These are phyloP conservation scores for Sarcophaga subvicina DNA, from an alignment of 2,888 invertebrate species.

Conservation along the genomic window DNA sequence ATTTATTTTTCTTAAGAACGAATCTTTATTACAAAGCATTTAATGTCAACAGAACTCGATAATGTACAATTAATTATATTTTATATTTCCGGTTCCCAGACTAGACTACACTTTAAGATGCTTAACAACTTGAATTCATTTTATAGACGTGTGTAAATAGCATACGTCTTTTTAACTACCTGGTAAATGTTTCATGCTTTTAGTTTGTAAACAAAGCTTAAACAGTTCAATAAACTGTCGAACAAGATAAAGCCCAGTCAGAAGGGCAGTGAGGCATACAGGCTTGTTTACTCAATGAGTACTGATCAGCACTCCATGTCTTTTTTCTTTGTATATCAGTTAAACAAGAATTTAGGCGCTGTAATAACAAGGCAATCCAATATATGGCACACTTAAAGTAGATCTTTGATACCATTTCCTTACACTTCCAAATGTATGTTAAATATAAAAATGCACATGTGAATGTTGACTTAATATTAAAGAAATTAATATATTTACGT, in stretches of 20 bases:
- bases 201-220: conserved; percentile 20
- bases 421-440: too few relatives aligned
- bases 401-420: neutral
- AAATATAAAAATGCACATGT: too few relatives aligned
- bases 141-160: neutral
- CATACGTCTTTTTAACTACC: too few relatives aligned
- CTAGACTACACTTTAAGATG: neutral
- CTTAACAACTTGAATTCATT: neutral
- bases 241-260: conserved; percentile 41
- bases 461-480: too few relatives aligned
- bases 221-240: conserved; percentile 55
- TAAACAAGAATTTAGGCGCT: too few relatives aligned
- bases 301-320: too few relatives aligned
- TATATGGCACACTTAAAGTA: neutral
- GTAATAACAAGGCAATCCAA: neutral
- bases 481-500: neutral
- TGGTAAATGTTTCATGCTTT: neutral
- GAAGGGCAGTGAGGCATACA: conserved; percentile 45
- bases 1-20: neutral
- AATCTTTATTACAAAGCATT: neutral
- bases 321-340: neutral
- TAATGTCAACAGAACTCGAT: neutral
- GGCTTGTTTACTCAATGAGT: too few relatives aligned
- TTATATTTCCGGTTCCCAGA: conserved; percentile 44
- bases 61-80: neutral